Conservation (phyloP, 2,113 vertebrate species). For the Taxidea taxus region DNA sequence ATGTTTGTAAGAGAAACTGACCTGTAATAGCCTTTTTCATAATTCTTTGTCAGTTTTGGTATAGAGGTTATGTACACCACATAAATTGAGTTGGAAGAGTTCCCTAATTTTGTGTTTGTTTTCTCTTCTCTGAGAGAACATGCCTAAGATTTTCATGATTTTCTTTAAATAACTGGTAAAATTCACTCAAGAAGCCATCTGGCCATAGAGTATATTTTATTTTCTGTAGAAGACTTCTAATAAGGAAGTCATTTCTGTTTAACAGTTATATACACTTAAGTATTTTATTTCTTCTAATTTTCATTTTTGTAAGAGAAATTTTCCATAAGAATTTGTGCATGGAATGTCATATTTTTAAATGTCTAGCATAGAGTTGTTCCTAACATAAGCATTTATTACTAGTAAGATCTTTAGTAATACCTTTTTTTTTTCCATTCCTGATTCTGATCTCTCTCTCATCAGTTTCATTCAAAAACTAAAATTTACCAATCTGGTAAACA, state of each 20-base stretch:
- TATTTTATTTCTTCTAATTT: not conserved
- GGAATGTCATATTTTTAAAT: not conserved
- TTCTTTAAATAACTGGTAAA: not conserved
- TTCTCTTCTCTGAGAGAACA: not conserved
- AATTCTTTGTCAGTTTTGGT: not conserved
- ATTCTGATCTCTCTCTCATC: not conserved
- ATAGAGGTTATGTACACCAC: not conserved
- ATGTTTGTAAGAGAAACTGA: not conserved
- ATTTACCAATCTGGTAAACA: constrained; percentile 9
- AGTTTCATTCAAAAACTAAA: not conserved
- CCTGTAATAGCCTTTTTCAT: not conserved
- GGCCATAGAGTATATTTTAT: not conserved
- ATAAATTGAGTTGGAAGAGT: not conserved
- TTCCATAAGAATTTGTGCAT: not conserved
- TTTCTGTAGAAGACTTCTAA: not conserved
- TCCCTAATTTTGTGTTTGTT: not conserved
- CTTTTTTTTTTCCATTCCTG: not conserved
- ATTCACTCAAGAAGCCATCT: not conserved
- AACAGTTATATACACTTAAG: not conserved
- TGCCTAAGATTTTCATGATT: not conserved
- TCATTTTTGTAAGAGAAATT: not conserved
- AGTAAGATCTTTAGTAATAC: not conserved
- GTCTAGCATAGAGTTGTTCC: not conserved
- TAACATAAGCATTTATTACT: not conserved
- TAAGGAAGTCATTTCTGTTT: not conserved